These are phyloP conservation scores for Clostera curtula DNA, from an alignment of 2,888 invertebrate species.

Conservation along the genomic window DNA sequence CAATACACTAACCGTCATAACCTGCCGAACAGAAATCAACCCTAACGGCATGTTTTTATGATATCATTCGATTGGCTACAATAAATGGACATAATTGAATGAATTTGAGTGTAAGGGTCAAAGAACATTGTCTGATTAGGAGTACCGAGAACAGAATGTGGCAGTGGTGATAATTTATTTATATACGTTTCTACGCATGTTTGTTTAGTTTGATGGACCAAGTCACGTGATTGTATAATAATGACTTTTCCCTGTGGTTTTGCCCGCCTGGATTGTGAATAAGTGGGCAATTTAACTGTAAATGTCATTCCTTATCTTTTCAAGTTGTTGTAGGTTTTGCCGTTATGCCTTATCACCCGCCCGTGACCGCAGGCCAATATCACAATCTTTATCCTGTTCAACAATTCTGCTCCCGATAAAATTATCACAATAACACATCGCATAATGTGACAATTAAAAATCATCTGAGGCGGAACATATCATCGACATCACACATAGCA, in stretches of 20 bases:
- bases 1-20: constrained; percentile 27
- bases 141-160: constrained; percentile 41
- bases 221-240: no score
- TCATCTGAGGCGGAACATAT: no score
- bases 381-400: constrained; percentile 19
- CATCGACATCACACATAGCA: no score
- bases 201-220: no score
- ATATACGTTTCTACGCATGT: no score
- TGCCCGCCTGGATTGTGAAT: no score
- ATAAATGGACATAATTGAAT: constrained; percentile 16
- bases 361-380: constrained; percentile 21
- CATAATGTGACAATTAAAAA: no score
- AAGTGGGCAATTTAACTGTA: no score
- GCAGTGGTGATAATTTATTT: constrained; percentile 26
- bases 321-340: no score
- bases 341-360: constrained; percentile 9
- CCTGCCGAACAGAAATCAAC: constrained; percentile 20
- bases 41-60: constrained; percentile 12
- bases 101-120: constrained; percentile 45
- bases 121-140: constrained; percentile 64
- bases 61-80: constrained; percentile 11
- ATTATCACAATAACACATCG: no score
- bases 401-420: constrained; percentile 12
- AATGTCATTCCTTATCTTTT: no score
- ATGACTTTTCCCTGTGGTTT: no score